Base-by-base conservation (phyloP, 1,140 invertebrate genomes). In the Samia ricini region DNA sequence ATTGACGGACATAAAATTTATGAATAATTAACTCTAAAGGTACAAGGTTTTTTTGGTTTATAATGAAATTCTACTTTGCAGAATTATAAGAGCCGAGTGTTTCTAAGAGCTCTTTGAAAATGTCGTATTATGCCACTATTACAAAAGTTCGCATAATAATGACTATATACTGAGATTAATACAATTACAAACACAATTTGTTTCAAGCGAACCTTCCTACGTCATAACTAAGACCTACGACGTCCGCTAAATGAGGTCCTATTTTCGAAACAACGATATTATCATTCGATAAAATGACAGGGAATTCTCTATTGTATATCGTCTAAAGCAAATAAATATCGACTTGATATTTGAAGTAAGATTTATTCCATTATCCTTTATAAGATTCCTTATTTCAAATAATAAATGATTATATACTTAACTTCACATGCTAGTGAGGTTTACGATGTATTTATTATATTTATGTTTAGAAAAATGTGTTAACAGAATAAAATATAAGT, bases 101-200 rank as follows among this genome's bases (percentile, higher is more conserved):
- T 61, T 67, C 20, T 63, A 63, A 49, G 49, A 60, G 33, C 7
- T 54, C 64, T 61, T 61, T 66, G 55, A 56, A 61, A 67, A 59
- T 67, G 20, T 56, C 20, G 49, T 51, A 67, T 67, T 63, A 63
- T 56, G 56, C 60, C 56, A 48, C 60, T 63, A 67, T 62, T 66
- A 66, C 49, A 59, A 62, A 49, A 29, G 56, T 52, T 21, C 50
- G 26, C 56, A 63, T 66, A 66, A 66, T 59, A 55, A 23, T 4
- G 10, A n/a, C 20, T 26, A 29, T 33, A n/a, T n/a, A n/a, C 52
- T 6, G 18, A 33, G 51, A 55, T 60, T 36, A 58, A 64, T 60
- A 56, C 19, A 54, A 20, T 4, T 48, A 19, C 48, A 60, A 33
- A 15, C 49, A 49, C 26, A 23, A 60, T 24, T 48, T n/a, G 50